A percentile compares a stretch with the other conserved stretches of the same genome.
phyloP scores from a whole-genome alignment of 2,797 vertebrate genomes.

The Acrossocheilus wenchowensis region DNA sequence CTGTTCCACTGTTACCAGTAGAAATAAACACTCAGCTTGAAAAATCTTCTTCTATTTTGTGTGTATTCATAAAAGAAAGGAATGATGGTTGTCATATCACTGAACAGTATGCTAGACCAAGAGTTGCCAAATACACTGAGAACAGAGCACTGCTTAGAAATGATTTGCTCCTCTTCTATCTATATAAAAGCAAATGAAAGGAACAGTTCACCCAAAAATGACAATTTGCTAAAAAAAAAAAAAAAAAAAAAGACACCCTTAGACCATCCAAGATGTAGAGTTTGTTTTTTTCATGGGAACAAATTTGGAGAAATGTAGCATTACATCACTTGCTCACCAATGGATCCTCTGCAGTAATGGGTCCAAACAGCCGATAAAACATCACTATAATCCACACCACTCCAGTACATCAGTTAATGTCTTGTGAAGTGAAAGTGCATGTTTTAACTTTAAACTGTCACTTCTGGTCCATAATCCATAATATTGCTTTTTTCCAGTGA shows the following conservation, averaged over 20 bases:
- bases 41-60: conserved; percentile 22
- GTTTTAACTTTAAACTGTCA: too few species aligned
- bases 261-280: neutral
- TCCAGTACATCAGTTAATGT: neutral
- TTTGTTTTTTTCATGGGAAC: neutral
- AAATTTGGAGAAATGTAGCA: neutral
- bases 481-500: neutral
- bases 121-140: neutral
- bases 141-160: neutral
- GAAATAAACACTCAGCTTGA: conserved; percentile 74
- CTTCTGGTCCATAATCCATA: too few species aligned
- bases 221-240: too few species aligned
- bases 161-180: neutral
- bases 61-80: neutral
- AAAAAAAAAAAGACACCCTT: neutral
- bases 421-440: neutral
- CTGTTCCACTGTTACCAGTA: conserved; percentile 67
- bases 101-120: neutral
- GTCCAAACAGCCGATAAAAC: neutral
- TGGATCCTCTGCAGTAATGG: neutral
- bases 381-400: neutral
- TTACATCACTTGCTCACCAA: neutral
- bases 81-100: neutral
- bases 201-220: neutral
- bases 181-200: neutral